Base-by-base conservation (phyloP, 2,888 invertebrate genomes). In the Nomada ferruginata region DNA sequence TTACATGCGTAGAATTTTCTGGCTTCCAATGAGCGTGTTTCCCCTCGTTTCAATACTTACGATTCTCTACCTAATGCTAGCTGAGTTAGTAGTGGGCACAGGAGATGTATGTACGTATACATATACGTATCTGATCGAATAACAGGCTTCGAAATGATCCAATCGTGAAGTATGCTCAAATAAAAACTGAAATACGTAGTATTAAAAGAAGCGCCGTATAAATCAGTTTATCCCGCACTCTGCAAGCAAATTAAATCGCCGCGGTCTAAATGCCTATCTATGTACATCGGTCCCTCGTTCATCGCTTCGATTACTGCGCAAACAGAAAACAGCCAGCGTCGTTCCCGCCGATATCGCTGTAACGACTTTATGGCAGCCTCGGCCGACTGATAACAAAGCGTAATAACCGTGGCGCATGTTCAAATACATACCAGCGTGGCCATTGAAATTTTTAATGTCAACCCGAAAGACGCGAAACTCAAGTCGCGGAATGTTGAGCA, bases 401-500 rank as follows among this genome's bases (percentile, higher is more conserved):
- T n/a, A 18, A 9, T 29, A 47, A 23, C 2, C 50, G 20, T 7
- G 36, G 36, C 36, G 3, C 3, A n/a, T 53, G 52, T 63, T 23
- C 50, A 13, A 70, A 59, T 71, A 52, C 44, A 59, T 71, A 52
- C 44, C 60, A 20, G 13, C 4, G 10, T 18, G 65, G 13, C 50
- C 65, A 72, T 76, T 26, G 81, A 81, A 72, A 81, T 81, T 82
- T 76, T 55, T 66, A 66, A 76, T 60, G 68, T 36, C 20, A 11
- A n/a, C 9, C 3, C 18, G 55, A 36, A 66, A 66, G 55, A 68
- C 59, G 47, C 7, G 65, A 42, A 66, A 61, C 79, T 70, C 63
- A 63, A 70, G 70, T 76, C 47, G 64, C 26, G 65, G 72, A 73
- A 83, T 79, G 75, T 84, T 83, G 78, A 83, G 83, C 73, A 76